phyloP scores from a whole-genome alignment of 2,797 vertebrate species.

The Diplodus sargus region DNA sequence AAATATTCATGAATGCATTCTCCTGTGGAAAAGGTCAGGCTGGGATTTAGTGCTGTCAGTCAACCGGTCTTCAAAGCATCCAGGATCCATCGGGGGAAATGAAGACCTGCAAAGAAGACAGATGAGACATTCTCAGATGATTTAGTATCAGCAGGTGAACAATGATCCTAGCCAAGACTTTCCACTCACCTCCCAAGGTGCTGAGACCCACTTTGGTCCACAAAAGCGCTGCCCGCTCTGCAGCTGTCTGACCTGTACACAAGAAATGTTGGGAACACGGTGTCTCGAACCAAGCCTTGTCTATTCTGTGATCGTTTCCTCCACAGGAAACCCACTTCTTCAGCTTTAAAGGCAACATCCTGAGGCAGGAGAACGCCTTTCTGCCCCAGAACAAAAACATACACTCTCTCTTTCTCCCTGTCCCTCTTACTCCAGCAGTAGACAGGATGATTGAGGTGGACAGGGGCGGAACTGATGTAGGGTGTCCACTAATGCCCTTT shows the following conservation, averaged over 20 bases:
- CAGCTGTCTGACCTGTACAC: constrained; percentile 63
- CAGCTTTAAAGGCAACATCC: constrained; percentile 87
- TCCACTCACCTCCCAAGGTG: constrained; percentile 52
- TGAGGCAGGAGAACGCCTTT: constrained; percentile 85
- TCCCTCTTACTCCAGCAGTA: constrained; percentile 19
- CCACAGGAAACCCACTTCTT: constrained; percentile 85
- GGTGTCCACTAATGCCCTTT: constrained; percentile 34
- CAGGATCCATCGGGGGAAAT: constrained; percentile 44
- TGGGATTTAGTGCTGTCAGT: constrained; percentile 1
- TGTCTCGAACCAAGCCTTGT: constrained; percentile 75
- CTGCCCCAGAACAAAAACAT: constrained; percentile 81
- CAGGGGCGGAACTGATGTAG: constrained; percentile 24
- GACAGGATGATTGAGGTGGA: constrained; percentile 48
- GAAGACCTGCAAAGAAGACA: constrained; percentile 45
- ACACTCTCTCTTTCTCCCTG: constrained; percentile 57
- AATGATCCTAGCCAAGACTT: not conserved
- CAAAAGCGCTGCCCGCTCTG: constrained; percentile 25
- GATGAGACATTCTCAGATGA: not conserved
- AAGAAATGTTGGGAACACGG: constrained; percentile 70
- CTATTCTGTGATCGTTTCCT: constrained; percentile 85
- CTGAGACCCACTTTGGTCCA: constrained; percentile 3
- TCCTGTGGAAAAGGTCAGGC: constrained; percentile 4
- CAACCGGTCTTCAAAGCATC: constrained; percentile 31
- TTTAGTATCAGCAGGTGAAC: constrained; percentile 15
- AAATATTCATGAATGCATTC: constrained; percentile 36